Evolutionary conservation across 2,113 vertebrate genomes (phyloP).

Genomic region (Catharus fuscescens): DNA sequence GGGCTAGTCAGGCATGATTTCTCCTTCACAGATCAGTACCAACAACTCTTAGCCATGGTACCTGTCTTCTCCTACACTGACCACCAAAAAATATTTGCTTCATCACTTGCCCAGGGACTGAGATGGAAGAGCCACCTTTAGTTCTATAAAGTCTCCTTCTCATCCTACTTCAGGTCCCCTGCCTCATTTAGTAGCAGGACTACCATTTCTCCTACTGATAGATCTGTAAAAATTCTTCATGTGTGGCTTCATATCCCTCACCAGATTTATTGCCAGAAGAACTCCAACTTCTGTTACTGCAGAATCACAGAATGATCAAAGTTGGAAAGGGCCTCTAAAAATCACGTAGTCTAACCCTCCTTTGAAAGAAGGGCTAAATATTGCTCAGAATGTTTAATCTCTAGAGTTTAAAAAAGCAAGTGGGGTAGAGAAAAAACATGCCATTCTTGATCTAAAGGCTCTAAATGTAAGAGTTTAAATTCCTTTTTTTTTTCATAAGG

Average conservation of each 20-base stretch:
- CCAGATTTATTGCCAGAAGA: not conserved
- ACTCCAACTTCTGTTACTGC: not conserved
- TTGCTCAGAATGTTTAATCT: not conserved
- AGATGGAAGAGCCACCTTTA: not conserved
- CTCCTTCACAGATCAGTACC: not conserved
- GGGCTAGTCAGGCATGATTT: not conserved
- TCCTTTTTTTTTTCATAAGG: not conserved
- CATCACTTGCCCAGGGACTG: not conserved
- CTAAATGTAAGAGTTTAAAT: not conserved
- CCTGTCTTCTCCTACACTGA: not conserved
- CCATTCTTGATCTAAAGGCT: not conserved
- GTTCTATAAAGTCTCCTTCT: not conserved
- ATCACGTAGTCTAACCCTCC: not conserved
- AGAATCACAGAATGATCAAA: not conserved
- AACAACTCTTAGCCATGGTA: not conserved
- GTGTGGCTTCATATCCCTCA: not conserved
- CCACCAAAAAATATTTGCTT: not conserved
- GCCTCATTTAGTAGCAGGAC: not conserved
- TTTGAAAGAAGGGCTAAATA: not conserved
- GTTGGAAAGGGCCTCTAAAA: not conserved
- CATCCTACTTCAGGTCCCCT: not conserved
- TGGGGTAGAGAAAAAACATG: not conserved
- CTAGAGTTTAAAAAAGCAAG: not conserved
- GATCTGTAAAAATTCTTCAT: not conserved
- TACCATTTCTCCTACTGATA: not conserved